These are phyloP conservation scores for Potamilus streckersoni DNA, from an alignment of 1,140 invertebrate species.

Conservation along the genomic window DNA sequence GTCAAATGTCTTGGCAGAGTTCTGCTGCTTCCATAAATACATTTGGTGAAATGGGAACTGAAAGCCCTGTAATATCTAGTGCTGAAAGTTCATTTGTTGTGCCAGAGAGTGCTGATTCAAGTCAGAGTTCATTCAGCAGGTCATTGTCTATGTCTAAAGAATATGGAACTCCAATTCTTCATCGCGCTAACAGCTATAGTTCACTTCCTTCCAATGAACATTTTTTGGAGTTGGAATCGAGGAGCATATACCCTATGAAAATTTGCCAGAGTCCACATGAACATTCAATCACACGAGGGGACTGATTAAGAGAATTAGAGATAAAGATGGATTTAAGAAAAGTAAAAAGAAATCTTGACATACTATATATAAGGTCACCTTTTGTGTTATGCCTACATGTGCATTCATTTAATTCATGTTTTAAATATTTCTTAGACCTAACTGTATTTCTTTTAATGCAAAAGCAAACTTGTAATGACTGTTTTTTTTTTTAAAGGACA, in stretches of 20 bases:
- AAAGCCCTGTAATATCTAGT: slow-evolving; percentile 28
- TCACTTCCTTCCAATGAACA: slow-evolving; percentile 81
- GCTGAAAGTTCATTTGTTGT: slow-evolving; percentile 27
- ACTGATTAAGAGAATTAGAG: slow-evolving; percentile 46
- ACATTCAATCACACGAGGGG: slow-evolving; percentile 77
- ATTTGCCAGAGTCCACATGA: slow-evolving; percentile 85
- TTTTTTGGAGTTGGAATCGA: slow-evolving; percentile 85
- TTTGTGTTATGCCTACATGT: too few relatives aligned
- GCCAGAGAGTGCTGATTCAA: slow-evolving; percentile 1
- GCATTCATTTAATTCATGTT: too few relatives aligned
- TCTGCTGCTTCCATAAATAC: slow-evolving; percentile 41
- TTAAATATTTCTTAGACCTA: too few relatives aligned
- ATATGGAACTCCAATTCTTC: slow-evolving; percentile 83
- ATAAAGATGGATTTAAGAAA: slow-evolving; percentile 18
- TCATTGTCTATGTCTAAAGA: slow-evolving; percentile 69
- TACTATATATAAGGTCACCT: too few relatives aligned
- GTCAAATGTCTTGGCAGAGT: slow-evolving; percentile 17
- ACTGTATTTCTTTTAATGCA: too few relatives aligned
- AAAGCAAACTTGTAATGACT: too few relatives aligned
- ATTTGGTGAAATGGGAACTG: slow-evolving; percentile 43
- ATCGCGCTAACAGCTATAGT: slow-evolving; percentile 72
- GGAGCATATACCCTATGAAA: slow-evolving; percentile 88
- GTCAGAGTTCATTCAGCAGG: slow-evolving; percentile 16
- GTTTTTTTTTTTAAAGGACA: too few relatives aligned
- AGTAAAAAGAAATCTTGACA: too few relatives aligned